Evolutionary conservation across 1,140 invertebrate species (phyloP), one percentile per base, ranked within the genome.

Genomic region (Temnothorax nylanderi): DNA sequence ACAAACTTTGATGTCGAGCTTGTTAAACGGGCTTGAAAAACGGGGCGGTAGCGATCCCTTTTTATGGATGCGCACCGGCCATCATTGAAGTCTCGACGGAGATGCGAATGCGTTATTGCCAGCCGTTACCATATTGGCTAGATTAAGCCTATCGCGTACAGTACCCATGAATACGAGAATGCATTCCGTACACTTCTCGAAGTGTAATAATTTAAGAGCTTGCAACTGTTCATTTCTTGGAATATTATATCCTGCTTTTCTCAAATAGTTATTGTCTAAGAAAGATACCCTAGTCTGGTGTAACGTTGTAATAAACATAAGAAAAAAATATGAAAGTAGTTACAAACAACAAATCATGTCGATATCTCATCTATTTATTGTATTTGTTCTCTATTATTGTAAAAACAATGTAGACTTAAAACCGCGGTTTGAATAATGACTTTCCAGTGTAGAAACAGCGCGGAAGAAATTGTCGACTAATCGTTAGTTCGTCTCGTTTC

Each of bases 401-500:
- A 5, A 78, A 3, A 11, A 65, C 13, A 41, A 18, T 10, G 37
- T 34, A 44, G 11, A n/a, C 10, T 32, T 18, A 34, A 44, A 47
- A 78, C 11, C 60, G n/a, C n/a, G 16, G 16, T 41, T 11, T 10
- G 54, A 56, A 74, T 60, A 37, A 6, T 21, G n/a, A 6, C 21
- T 41, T 49, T 18, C 64, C 47, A 13, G 47, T 21, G 18, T 7
- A 13, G 49, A 34, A 32, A 21, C 78, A 60, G 64, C 13, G n/a
- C 37, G 41, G 26, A 72, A 74, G 56, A 49, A 64, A 87, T 86
- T 44, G 47, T 60, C 74, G 71, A 67, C 69, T 49, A 85, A 87
- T 76, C 44, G 41, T 41, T 37, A 67, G 60, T 72, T 74, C 67
- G 49, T 71, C 44, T 75, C 41, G 54, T 74, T 85, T 74, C 74